Percentiles rank a stretch among this genome's conserved stretches.
phyloP scores from a whole-genome alignment of 2,113 vertebrate species.

The Clarias macrocephalus region DNA sequence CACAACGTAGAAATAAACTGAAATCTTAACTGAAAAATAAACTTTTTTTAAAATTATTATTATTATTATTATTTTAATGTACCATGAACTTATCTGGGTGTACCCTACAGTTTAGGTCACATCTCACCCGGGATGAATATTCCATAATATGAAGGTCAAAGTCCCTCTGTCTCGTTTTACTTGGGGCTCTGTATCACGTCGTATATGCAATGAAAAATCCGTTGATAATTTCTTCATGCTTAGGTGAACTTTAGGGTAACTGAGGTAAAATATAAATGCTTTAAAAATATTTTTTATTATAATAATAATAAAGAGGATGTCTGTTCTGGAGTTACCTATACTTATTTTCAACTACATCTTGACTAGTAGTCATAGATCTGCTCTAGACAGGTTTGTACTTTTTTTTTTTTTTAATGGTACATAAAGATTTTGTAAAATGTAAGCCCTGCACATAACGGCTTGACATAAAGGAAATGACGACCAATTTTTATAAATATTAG shows the following conservation, averaged over 20 bases:
- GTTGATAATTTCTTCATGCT: neutral
- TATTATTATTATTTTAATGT: too few relatives aligned
- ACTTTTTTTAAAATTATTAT: too few relatives aligned
- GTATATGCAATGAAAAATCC: neutral
- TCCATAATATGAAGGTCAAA: neutral
- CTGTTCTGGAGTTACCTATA: neutral
- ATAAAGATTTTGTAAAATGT: neutral
- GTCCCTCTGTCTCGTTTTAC: neutral
- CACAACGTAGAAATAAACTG: too few relatives aligned
- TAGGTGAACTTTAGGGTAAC: neutral
- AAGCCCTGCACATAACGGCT: too few relatives aligned
- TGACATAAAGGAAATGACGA: too few relatives aligned
- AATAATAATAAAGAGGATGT: neutral
- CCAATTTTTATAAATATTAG: neutral
- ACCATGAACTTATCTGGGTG: too few relatives aligned
- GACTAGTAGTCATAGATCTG: neutral
- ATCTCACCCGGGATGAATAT: neutral
- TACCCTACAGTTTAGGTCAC: too few relatives aligned
- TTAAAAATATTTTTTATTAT: neutral
- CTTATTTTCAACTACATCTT: neutral
- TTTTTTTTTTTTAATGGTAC: neutral
- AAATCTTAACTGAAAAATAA: too few relatives aligned
- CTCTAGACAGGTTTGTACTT: too few relatives aligned
- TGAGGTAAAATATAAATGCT: neutral
- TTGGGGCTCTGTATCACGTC: neutral